phyloP scores from a whole-genome alignment of 2,797 vertebrate genomes.

The Phoeniculus purpureus region DNA sequence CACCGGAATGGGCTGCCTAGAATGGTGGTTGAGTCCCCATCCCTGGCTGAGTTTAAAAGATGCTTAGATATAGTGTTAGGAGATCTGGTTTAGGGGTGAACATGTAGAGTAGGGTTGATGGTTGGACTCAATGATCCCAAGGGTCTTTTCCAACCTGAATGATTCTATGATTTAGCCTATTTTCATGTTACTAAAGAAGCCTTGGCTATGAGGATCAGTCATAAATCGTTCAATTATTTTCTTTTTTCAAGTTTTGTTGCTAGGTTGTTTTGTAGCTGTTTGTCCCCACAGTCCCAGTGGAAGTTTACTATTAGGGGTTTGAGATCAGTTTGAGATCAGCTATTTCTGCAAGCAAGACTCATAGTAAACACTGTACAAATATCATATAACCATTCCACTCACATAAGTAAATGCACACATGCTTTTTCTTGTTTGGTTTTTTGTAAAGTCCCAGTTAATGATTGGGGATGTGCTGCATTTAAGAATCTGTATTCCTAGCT shows the following conservation, averaged over 20 bases:
- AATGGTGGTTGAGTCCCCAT: too few species aligned
- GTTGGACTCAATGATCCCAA: too few species aligned
- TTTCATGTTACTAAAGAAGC: neutral
- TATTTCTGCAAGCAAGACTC: neutral
- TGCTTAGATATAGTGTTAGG: too few species aligned
- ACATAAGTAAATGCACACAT: neutral
- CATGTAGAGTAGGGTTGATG: too few species aligned
- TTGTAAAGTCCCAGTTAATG: neutral
- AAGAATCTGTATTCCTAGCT: neutral
- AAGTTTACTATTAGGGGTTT: neutral
- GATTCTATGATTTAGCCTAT: neutral
- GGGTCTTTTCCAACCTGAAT: too few species aligned
- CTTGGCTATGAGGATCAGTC: neutral
- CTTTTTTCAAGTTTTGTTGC: neutral
- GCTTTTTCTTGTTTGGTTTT: fast-evolving
- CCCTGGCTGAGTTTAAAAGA: too few species aligned
- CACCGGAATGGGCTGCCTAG: too few species aligned
- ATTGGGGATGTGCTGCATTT: neutral
- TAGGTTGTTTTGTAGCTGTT: neutral
- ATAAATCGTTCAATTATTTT: neutral
- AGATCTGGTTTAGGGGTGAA: too few species aligned
- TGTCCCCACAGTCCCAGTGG: too few species aligned
- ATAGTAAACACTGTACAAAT: neutral
- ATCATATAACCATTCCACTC: neutral
- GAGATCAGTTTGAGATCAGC: neutral